Evolutionary conservation across 2,113 vertebrate species (phyloP), one percentile per base, ranked within the genome.

Genomic region (Paraplagusia blochii): DNA sequence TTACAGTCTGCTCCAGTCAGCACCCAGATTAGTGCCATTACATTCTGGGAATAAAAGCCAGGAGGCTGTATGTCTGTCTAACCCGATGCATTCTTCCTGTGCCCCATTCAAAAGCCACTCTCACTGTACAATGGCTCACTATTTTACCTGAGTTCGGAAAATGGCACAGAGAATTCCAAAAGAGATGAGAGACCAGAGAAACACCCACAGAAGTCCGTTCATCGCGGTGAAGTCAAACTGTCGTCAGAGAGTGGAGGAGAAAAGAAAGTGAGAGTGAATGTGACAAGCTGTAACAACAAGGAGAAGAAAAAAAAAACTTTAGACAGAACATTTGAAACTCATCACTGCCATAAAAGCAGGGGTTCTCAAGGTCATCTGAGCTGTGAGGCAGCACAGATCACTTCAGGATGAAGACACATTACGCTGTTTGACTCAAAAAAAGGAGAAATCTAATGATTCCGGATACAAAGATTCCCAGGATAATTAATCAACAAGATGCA

Each of bases 181-280:
- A 11, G 89, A 67, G 0, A 93, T 0, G 5, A 93, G 56, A 3
- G 90, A 79, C 69, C 81, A 71, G 61, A 51, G 1, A 1, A 85
- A 44, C 62, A 81, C 82, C 67, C 90, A 89, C 42, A 92, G 53
- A 14, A 52, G 43, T 16, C 89, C 91, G 16, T 51, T 86, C n/a
- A 48, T 18, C 29, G 61, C 7, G 11, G 90, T 93, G 69, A 94
- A 93, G 84, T 94, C 92, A 86, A 85, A 90, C 92, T 93, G 69
- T 40, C 45, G 71, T 1, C 40, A 16, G 40, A 52, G n/a, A 60
- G n/a, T 10, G 17, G n/a, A 1, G 6, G n/a, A 2, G n/a, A n/a
- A 19, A 19, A 35, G 33, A 54, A 38, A 45, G 48, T 15, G 11
- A 60, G 7, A 55, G 3, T 47, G 48, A 72, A 53, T 74, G 52